phyloP scores from a whole-genome alignment of 2,113 vertebrate species.

The Pleuronectes platessa region DNA sequence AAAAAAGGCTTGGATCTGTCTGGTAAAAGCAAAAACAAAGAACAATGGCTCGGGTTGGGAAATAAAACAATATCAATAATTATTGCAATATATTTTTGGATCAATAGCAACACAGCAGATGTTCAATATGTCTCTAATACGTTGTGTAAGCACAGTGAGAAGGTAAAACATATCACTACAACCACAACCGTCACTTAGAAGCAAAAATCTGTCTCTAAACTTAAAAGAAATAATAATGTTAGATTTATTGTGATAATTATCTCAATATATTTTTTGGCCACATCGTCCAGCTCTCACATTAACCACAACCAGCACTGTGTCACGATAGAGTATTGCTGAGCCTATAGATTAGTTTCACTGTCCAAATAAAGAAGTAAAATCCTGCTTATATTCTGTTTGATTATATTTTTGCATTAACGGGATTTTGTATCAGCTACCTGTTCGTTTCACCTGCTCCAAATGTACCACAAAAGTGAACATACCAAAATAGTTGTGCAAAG shows the following conservation, averaged over 20 bases:
- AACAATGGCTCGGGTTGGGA: background rate
- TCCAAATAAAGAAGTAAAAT: no score
- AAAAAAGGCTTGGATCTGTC: slow-evolving; percentile 16
- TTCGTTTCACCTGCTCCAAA: background rate
- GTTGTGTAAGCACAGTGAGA: background rate
- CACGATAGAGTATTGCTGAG: no score
- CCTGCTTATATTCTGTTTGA: no score
- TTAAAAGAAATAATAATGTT: no score
- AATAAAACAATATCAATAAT: background rate
- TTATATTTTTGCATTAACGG: no score
- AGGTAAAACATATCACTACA: background rate
- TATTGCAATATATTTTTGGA: background rate
- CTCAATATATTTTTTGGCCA: background rate
- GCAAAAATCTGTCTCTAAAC: no score
- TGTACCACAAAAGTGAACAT: background rate
- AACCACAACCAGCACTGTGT: background rate
- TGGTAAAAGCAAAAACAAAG: slow-evolving; percentile 25
- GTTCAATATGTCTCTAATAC: background rate
- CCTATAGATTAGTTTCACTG: no score
- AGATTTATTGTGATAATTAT: no score
- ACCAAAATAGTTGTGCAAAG: slow-evolving; percentile 16
- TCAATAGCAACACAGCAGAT: background rate
- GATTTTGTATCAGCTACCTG: background rate
- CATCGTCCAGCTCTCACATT: background rate
- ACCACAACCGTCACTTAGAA: no score